These are phyloP conservation scores for Acanthopleura granulata DNA, from an alignment of 2,888 invertebrate genomes.

Conservation along the genomic window DNA sequence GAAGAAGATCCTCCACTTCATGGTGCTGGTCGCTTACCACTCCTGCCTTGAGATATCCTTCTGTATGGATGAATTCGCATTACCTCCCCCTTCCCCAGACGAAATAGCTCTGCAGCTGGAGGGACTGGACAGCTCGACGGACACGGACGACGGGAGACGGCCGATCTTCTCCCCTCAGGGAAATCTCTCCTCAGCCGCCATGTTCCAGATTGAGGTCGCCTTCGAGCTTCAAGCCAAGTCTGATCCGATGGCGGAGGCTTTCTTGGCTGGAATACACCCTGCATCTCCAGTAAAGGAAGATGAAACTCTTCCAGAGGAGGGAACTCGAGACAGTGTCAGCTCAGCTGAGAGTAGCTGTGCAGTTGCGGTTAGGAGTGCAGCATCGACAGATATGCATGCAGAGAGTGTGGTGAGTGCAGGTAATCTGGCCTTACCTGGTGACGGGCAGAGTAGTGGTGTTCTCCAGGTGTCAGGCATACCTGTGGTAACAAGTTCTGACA, in stretches of 20 bases:
- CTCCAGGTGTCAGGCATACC: too few relatives aligned
- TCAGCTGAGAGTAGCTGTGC: too few relatives aligned
- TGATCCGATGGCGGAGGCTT: slow-evolving; percentile 11
- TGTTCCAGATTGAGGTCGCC: slow-evolving; percentile 8
- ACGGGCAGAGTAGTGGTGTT: too few relatives aligned
- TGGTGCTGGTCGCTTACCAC: slow-evolving; percentile 89
- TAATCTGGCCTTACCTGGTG: too few relatives aligned
- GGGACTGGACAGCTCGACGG: slow-evolving; percentile 21
- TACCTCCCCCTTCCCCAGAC: slow-evolving; percentile 74
- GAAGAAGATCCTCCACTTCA: slow-evolving; percentile 85
- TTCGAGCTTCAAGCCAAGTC: slow-evolving; percentile 11
- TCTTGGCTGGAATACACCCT: background rate
- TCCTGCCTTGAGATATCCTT: slow-evolving; percentile 93
- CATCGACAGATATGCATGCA: too few relatives aligned
- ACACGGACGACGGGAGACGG: background rate
- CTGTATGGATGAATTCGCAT: slow-evolving; percentile 87
- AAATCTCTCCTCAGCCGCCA: background rate
- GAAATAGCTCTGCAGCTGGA: slow-evolving; percentile 30
- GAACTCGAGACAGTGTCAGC: too few relatives aligned
- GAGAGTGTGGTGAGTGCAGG: too few relatives aligned
- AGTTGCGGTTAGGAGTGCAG: too few relatives aligned
- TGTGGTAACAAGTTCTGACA: background rate
- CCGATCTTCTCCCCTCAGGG: slow-evolving; percentile 12
- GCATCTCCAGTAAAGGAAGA: background rate
- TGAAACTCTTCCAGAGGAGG: too few relatives aligned